A percentile compares a stretch with the other conserved stretches of the same genome.
Conservation (phyloP, 2,797 vertebrate genomes). For the Sebastes ruberrimus region DNA sequence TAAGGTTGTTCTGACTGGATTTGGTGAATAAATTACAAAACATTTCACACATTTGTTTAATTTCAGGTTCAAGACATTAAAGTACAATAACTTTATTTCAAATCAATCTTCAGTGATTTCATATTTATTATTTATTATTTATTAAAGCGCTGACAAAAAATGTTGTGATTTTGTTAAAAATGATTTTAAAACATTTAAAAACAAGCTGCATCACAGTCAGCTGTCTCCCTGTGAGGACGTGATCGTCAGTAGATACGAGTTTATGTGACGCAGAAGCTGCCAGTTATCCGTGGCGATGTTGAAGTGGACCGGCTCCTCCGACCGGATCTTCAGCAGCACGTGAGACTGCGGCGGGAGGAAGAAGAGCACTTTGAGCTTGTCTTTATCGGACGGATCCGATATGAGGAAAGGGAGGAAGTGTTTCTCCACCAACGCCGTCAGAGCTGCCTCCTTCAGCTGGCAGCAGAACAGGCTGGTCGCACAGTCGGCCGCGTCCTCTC, state of each 20-base stretch:
- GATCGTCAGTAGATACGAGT: constrained; percentile 79
- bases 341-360: constrained; percentile 84
- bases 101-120: background rate
- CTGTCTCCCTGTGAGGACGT: constrained; percentile 28
- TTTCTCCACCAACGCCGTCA: constrained; percentile 70
- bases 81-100: constrained; percentile 42
- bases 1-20: background rate
- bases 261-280: constrained; percentile 83
- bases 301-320: constrained; percentile 75
- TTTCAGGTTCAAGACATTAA: constrained; percentile 32
- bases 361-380: constrained; percentile 76
- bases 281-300: constrained; percentile 86
- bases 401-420: constrained; percentile 82
- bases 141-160: constrained; percentile 13
- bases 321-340: constrained; percentile 77
- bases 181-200: constrained; percentile 31
- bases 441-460: constrained; percentile 56
- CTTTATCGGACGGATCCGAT: constrained; percentile 32
- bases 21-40: background rate
- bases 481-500: background rate
- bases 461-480: constrained; percentile 86
- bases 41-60: constrained; percentile 18
- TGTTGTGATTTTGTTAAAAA: constrained; percentile 47
- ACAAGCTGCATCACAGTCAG: background rate
- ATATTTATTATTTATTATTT: no score